These are phyloP conservation scores for Leptinotarsa texana DNA, from an alignment of 1,140 invertebrate genomes.

Conservation along the genomic window DNA sequence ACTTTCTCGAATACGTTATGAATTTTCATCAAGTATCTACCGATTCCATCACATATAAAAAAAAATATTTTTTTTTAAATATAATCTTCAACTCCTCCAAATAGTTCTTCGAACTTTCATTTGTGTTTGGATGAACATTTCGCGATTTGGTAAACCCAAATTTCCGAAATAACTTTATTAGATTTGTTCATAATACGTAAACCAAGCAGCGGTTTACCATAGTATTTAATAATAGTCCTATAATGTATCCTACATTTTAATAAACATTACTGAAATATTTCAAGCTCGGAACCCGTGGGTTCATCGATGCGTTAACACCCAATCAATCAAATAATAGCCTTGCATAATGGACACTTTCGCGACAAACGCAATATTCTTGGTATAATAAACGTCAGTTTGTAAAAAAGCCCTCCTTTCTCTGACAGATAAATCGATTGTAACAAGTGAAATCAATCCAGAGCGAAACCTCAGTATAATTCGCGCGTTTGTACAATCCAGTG, in stretches of 20 bases:
- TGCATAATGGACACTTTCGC: slow-evolving; percentile 27
- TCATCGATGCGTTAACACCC: slow-evolving; percentile 22
- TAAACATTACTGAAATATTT: slow-evolving; percentile 17
- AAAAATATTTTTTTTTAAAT: no score
- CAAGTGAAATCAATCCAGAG: slow-evolving; percentile 23
- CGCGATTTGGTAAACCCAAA: background rate
- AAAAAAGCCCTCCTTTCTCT: slow-evolving; percentile 29
- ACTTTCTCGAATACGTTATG: no score
- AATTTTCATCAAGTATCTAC: no score
- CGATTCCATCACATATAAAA: no score
- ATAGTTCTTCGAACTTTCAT: no score
- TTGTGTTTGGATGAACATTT: no score
- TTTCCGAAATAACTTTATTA: background rate
- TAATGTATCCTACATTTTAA: slow-evolving; percentile 11
- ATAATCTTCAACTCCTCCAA: no score
- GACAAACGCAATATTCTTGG: slow-evolving; percentile 25
- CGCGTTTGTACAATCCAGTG: slow-evolving; percentile 10
- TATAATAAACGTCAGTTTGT: slow-evolving; percentile 22
- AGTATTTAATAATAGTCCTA: slow-evolving; percentile 22
- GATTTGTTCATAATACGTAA: background rate
- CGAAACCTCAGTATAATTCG: slow-evolving; percentile 24
- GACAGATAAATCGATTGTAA: slow-evolving; percentile 24
- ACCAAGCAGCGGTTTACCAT: slow-evolving; percentile 22
- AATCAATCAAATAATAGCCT: slow-evolving; percentile 31
- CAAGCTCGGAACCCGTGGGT: background rate